Conservation (phyloP, 2,888 invertebrate species). For the Chrysolina haemoptera region DNA sequence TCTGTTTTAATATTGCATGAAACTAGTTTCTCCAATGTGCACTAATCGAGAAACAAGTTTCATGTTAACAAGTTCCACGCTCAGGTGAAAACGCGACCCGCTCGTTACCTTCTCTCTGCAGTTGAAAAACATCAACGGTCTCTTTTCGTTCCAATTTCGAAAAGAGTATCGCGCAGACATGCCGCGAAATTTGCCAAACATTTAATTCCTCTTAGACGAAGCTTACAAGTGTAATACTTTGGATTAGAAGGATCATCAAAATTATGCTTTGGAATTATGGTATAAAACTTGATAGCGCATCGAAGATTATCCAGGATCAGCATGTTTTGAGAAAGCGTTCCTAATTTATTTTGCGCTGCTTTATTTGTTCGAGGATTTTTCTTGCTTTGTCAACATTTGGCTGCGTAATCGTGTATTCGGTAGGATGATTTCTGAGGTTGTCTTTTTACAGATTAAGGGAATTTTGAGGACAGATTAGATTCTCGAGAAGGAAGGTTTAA, state of each 20-base stretch:
- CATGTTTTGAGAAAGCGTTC: conserved; percentile 66
- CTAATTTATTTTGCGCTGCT: conserved; percentile 59
- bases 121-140: no score
- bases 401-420: conserved; percentile 30
- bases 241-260: conserved; percentile 71
- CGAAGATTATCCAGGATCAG: conserved; percentile 70
- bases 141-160: neutral
- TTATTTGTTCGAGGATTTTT: conserved; percentile 46
- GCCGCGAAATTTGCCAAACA: conserved; percentile 68
- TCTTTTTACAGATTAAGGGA: conserved; percentile 1
- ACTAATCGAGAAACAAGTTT: no score
- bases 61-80: no score
- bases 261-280: conserved; percentile 71
- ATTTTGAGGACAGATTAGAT: no score
- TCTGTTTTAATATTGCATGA: no score
- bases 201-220: conserved; percentile 69
- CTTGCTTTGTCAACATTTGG: conserved; percentile 39
- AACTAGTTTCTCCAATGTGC: no score
- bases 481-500: no score
- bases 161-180: conserved; percentile 48
- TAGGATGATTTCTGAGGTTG: conserved; percentile 9
- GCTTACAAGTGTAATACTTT: conserved; percentile 69
- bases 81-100: no score
- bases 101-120: no score
- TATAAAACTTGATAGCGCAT: conserved; percentile 71